Conservation (phyloP, 2,113 vertebrate species). For the Podarcis cretensis region DNA sequence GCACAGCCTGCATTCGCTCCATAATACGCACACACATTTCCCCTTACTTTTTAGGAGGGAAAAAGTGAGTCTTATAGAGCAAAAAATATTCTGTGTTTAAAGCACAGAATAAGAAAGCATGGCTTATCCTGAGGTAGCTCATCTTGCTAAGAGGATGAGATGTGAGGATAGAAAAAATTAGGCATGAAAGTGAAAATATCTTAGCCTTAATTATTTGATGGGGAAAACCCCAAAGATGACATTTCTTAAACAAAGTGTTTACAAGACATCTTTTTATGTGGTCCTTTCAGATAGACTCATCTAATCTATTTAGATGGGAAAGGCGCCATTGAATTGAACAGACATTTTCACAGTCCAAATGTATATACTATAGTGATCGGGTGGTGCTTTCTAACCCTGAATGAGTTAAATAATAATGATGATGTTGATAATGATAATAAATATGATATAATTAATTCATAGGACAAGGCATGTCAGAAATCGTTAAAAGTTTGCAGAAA, state of each 20-base stretch:
- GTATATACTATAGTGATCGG: no score
- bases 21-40: no score
- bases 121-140: conserved; percentile 12
- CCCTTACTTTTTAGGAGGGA: no score
- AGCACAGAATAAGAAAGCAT: not conserved
- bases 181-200: conserved; percentile 31
- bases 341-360: no score
- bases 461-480: conserved; percentile 36
- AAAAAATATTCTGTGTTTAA: not conserved
- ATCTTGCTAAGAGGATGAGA: conserved; percentile 25
- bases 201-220: conserved; percentile 30
- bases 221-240: conserved; percentile 15
- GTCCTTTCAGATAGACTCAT: conserved; percentile 43
- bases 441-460: conserved; percentile 47
- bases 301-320: not conserved
- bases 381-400: no score
- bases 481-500: conserved; percentile 61
- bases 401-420: not conserved
- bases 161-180: conserved; percentile 30
- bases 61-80: no score
- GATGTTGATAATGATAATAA: not conserved
- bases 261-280: not conserved
- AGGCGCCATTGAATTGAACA: not conserved
- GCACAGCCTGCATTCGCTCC: no score
- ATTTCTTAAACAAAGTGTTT: not conserved